phyloP scores from a whole-genome alignment of 2,888 invertebrate species.

The Stictocephala bisonia region DNA sequence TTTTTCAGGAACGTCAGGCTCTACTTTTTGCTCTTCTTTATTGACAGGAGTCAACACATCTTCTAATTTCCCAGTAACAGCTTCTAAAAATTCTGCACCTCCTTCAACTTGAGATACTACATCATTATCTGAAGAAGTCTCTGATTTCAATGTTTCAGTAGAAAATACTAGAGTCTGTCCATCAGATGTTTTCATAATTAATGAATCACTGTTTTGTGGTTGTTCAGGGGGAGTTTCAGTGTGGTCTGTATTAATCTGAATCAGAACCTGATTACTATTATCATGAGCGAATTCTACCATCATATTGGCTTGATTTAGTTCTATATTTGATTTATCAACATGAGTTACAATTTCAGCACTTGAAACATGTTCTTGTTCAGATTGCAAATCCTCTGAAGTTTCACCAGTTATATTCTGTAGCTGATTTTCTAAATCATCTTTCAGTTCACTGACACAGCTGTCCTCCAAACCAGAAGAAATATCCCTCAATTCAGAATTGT shows the following conservation, averaged over 20 bases:
- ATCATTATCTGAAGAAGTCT: neutral
- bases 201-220: neutral
- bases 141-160: neutral
- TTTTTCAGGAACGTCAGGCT: neutral
- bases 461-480: neutral
- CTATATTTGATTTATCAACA: conserved; percentile 30
- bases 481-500: neutral
- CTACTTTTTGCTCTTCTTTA: neutral
- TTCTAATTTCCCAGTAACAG: conserved; percentile 39
- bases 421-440: conserved; percentile 30
- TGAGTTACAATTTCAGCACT: conserved; percentile 16
- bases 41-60: neutral
- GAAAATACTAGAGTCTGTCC: conserved; percentile 36
- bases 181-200: conserved; percentile 41
- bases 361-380: conserved; percentile 17
- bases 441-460: neutral
- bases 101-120: conserved; percentile 30
- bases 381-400: neutral
- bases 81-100: conserved; percentile 39
- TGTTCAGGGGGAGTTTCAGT: neutral
- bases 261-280: conserved; percentile 21
- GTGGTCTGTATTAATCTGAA: conserved; percentile 31
- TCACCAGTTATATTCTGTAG: conserved; percentile 20
- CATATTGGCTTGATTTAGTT: conserved; percentile 34
- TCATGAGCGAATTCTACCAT: conserved; percentile 43